Evolutionary conservation across 2,888 invertebrate species (phyloP), one percentile per base, ranked within the genome.

Genomic region (Steinernema carpocapsae): DNA sequence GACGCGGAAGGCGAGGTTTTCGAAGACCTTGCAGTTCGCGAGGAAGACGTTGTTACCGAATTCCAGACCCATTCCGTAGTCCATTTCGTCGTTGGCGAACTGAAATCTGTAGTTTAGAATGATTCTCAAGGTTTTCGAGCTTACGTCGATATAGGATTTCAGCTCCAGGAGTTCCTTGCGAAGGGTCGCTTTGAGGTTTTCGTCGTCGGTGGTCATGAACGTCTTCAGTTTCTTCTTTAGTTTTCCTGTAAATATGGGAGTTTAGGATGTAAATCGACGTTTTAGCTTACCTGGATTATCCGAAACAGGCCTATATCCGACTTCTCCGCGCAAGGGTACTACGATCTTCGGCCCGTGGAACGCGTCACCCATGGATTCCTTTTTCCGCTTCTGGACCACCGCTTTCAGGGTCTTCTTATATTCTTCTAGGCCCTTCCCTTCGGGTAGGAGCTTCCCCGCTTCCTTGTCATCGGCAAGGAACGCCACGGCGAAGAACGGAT

Each of bases 21-120:
- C 78, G 45, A 82, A 56, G 17, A 52, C 59, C 1, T 72, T 71
- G 64, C 74, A 76, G 52, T 83, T 83, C 6, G 81, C 77, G 4
- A 79, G 92, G 87, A 96, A 94, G 70, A 97, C 89, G 88, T 94
- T 92, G 80, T 94, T 92, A 0, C 94, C 96, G 46, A 94, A 90
- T 88, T 97, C 96, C 0, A 97, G 88, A 0, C 94, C 93, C 73
- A 94, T 94, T 1, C 82, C 97, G 89, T 94, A 96, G 88, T 97
- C 96, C 87, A 93, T 93, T 88, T 97, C 97, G 87, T 97, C 97
- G 74, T 93, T 92, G 0, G 96, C 97, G 88, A 94, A 94, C 88
- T 92, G 93, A n/a, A 48, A 19, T 48, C 2, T 48, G 19, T n/a
- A 17, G 19, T 7, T 48, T 48, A 56, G 72, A 26, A n/a, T n/a